Evolutionary conservation across 2,113 vertebrate species (phyloP), one percentile per base, ranked within the genome.

Genomic region (Ochotona princeps): DNA sequence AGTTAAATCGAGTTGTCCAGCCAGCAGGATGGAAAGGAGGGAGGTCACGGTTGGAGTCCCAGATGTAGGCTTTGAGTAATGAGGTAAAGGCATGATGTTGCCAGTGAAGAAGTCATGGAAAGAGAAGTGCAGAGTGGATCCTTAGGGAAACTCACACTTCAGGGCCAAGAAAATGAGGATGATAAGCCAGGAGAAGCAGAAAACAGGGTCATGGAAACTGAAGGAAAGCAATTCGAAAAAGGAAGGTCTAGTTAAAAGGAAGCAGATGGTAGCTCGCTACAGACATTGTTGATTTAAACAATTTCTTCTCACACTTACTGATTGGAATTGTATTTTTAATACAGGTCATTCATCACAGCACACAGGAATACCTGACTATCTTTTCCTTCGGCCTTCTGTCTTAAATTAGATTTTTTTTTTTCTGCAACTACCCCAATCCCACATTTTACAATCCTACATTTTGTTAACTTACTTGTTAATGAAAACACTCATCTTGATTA

Each of bases 91-190:
- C 83, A 7, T 61, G 79, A 57, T 88, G 80, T 2, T 89, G 91
- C 95, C 96, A 97, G 91, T 86, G 95, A 97, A 94, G 86, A 81
- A 92, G 91, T 95, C 92, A 92, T 93, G 94, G 96, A 97, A 93
- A 97, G 93, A 93, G 89, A 94, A 94, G 89, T 65, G 51, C 74
- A 83, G 94, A 91, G 92, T 85, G 82, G 94, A 86, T 89, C 89
- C 86, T 92, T 44, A n/a, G 96, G 76, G 95, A 89, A 92, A 89
- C 80, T 69, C 80, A 10, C 12, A 70, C 23, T 75, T 32, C 73
- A 87, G 80, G 92, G 94, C 92, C 96, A 96, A 97, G 83, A 92
- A 88, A 89, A 93, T 32, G 75, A 96, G 61, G 89, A 61, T 73
- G 94, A 92, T 83, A 86, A 94, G 89, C 94, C 94, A 95, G 91